These are phyloP conservation scores for Plagiodera versicolora DNA, from an alignment of 2,888 invertebrate species.

Conservation along the genomic window DNA sequence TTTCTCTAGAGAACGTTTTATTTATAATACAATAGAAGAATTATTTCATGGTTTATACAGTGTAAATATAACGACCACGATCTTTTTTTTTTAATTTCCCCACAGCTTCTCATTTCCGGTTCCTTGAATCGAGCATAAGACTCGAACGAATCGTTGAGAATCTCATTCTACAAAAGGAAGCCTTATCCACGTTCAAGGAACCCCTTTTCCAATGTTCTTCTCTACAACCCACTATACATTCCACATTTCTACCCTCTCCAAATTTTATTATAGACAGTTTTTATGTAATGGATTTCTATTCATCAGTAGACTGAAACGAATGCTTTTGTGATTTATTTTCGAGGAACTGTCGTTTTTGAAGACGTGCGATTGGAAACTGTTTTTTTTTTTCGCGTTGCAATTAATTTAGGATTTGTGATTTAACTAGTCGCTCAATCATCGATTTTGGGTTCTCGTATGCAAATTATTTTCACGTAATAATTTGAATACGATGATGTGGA, in stretches of 20 bases:
- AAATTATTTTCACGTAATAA: constrained; percentile 39
- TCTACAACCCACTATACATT: constrained; percentile 23
- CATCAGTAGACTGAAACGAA: constrained; percentile 29
- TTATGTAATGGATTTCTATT: constrained; percentile 16
- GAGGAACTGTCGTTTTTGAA: neutral
- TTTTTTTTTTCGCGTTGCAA: constrained; percentile 38
- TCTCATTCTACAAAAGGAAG: no score
- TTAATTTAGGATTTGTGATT: constrained; percentile 52
- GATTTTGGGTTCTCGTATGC: constrained; percentile 19
- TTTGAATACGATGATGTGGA: constrained; percentile 16
- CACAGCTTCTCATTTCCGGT: no score
- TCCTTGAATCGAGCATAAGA: no score
- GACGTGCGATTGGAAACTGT: neutral
- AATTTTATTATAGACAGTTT: constrained; percentile 19
- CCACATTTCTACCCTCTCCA: constrained; percentile 21
- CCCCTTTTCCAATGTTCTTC: constrained; percentile 9
- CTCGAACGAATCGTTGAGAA: no score
- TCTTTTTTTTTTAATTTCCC: constrained; percentile 17
- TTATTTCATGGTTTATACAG: constrained; percentile 27
- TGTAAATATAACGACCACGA: constrained; percentile 18
- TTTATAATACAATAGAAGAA: constrained; percentile 34
- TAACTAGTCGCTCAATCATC: constrained; percentile 51
- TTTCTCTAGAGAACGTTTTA: constrained; percentile 30
- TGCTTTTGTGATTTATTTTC: constrained; percentile 20
- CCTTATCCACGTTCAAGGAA: neutral